Conservation (phyloP, 2,888 invertebrate species). For the Tetheella fluctuosa region DNA sequence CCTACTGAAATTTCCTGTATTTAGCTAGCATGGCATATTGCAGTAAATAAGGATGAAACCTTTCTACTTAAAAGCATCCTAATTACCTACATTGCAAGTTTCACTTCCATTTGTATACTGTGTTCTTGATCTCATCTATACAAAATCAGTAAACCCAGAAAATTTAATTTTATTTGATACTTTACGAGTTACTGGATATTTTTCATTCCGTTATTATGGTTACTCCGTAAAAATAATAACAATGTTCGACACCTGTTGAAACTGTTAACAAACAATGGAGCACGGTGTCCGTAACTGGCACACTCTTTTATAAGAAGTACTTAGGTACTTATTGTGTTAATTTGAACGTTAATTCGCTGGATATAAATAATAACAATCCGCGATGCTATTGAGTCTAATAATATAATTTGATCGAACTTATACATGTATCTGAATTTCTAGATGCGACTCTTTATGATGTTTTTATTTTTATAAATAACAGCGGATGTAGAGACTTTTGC, state of each 20-base stretch:
- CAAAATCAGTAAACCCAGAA: too few species aligned
- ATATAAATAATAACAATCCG: not conserved
- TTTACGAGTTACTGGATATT: not conserved
- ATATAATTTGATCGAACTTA: not conserved
- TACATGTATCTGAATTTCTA: constrained; percentile 11
- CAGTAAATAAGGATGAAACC: constrained; percentile 36
- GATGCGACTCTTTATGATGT: too few species aligned
- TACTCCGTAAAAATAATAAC: not conserved
- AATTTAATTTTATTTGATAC: too few species aligned
- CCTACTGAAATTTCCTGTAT: constrained; percentile 50
- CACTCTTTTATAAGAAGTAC: constrained; percentile 28
- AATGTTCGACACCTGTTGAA: constrained; percentile 32
- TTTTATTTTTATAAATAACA: too few species aligned
- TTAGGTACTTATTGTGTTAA: too few species aligned
- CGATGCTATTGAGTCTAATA: constrained; percentile 31
- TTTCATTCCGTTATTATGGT: not conserved
- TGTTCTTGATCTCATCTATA: not conserved
- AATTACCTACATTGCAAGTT: constrained; percentile 7
- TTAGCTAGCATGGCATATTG: constrained; percentile 35
- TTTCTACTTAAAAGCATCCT: constrained; percentile 3
- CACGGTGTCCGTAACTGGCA: constrained; percentile 31
- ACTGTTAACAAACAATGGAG: constrained; percentile 32
- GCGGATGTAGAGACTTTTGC: too few species aligned
- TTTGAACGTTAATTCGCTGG: too few species aligned
- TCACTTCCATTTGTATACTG: not conserved